Base-by-base conservation (phyloP, 2,797 vertebrate species). In the Pseudochromis fuscus region DNA sequence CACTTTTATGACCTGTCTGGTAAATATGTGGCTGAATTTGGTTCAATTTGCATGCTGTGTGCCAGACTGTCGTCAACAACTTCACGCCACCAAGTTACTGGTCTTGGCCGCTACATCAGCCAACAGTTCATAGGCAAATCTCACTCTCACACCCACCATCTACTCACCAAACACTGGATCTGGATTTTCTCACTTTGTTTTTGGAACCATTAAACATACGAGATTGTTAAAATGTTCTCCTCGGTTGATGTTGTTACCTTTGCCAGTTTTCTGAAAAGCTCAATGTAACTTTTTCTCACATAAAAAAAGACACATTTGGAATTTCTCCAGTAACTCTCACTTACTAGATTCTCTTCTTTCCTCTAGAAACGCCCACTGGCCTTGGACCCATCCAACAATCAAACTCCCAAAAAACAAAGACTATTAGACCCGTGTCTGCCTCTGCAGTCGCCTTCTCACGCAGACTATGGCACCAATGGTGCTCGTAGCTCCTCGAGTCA, bases 361-460 rank as follows among this genome's bases (percentile, higher is more conserved):
- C 19, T 55, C 12, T 40, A 95, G 95, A 96, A 96, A 94, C 94
- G 95, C 1, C 90, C 93, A 44, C 74, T 94, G 77, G 87, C 90
- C 72, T 85, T 88, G 25, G 93, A 93, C 30, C 69, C 82, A 60
- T 74, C 87, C 66, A 91, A 88, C 74, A 91, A 67, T 68, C 93
- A 93, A 77, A 92, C 87, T 24, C 92, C 91, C 35, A 95, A 95
- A 90, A 95, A 93, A 80, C 92, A 90, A 76, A 93, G 87, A 90
- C 85, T 93, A 45, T 83, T 88, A 53, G 93, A 95, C 56, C 89
- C 87, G 67, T 88, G 88, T 83, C 70, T 87, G 71, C 85, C 88
- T 71, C 78, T 78, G 72, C 92, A 82, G 58, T 93, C 88, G 1
- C 90, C 91, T 24, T 90, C 88, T 66, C 85, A 88, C 25, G 82